Evolutionary conservation across 2,797 vertebrate species (phyloP).

Genomic region (Chaenodraco wilsoni): DNA sequence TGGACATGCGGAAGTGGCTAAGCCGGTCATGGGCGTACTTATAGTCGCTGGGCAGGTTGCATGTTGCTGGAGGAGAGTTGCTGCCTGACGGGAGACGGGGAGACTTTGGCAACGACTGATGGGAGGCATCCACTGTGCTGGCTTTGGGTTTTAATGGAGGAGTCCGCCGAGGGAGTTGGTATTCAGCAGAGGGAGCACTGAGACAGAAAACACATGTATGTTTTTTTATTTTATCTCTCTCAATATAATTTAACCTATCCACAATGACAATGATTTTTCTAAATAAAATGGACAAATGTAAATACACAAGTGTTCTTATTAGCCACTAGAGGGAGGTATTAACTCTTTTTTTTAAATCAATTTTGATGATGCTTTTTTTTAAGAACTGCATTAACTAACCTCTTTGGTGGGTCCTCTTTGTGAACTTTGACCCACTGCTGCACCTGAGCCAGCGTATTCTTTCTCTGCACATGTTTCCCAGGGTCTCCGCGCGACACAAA

Average conservation of each 20-base stretch:
- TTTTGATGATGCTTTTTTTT: slow-evolving; percentile 12
- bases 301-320: slow-evolving; percentile 1
- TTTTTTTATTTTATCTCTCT: slow-evolving; percentile 2
- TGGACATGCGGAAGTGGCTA: slow-evolving; percentile 97
- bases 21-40: slow-evolving; percentile 97
- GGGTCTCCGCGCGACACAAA: slow-evolving; percentile 80
- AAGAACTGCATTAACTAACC: slow-evolving; percentile 69
- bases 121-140: slow-evolving; percentile 84
- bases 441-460: slow-evolving; percentile 91
- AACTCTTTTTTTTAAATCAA: slow-evolving; percentile 11
- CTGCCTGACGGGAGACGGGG: slow-evolving; percentile 85
- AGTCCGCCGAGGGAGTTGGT: slow-evolving; percentile 87
- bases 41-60: slow-evolving; percentile 94
- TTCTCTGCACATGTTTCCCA: slow-evolving; percentile 92
- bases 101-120: slow-evolving; percentile 94
- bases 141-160: slow-evolving; percentile 87
- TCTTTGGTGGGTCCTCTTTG: slow-evolving; percentile 88
- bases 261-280: background rate
- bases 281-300: background rate
- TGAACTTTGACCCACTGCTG: slow-evolving; percentile 96
- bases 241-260: background rate
- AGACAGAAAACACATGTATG: slow-evolving; percentile 19
- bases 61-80: slow-evolving; percentile 85
- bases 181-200: slow-evolving; percentile 83
- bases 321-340: slow-evolving; percentile 75